Conservation (phyloP, 1,140 invertebrate species). For the Diabrotica virgifera region DNA sequence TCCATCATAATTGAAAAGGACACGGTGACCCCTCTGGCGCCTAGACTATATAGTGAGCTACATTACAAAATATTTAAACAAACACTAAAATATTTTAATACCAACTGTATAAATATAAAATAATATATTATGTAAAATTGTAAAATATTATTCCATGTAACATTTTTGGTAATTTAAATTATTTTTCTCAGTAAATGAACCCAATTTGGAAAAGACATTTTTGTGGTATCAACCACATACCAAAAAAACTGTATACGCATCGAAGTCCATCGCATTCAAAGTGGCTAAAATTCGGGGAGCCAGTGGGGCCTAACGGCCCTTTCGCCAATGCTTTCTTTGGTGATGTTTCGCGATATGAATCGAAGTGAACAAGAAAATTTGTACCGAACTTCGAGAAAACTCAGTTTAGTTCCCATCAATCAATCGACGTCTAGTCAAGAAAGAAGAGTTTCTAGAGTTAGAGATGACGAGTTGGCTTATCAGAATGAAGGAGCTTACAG, state of each 20-base stretch:
- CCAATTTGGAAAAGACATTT: no score
- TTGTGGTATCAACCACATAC: no score
- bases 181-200: no score
- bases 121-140: no score
- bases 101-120: no score
- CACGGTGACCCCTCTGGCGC: no score
- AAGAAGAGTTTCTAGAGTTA: conserved; percentile 25
- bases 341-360: conserved; percentile 56
- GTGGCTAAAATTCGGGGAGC: neutral
- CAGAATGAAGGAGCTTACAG: conserved; percentile 18
- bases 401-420: conserved; percentile 49
- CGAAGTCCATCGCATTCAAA: neutral
- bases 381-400: conserved; percentile 58
- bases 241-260: neutral
- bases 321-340: conserved; percentile 43
- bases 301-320: conserved; percentile 22
- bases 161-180: no score
- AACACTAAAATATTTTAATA: no score
- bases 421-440: conserved; percentile 24
- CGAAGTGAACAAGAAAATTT: conserved; percentile 60
- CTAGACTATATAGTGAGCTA: no score
- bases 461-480: conserved; percentile 5
- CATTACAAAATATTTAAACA: no score
- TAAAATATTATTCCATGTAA: no score
- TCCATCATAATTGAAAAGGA: no score